phyloP scores from a whole-genome alignment of 2,113 vertebrate species.

The Mus musculus region DNA sequence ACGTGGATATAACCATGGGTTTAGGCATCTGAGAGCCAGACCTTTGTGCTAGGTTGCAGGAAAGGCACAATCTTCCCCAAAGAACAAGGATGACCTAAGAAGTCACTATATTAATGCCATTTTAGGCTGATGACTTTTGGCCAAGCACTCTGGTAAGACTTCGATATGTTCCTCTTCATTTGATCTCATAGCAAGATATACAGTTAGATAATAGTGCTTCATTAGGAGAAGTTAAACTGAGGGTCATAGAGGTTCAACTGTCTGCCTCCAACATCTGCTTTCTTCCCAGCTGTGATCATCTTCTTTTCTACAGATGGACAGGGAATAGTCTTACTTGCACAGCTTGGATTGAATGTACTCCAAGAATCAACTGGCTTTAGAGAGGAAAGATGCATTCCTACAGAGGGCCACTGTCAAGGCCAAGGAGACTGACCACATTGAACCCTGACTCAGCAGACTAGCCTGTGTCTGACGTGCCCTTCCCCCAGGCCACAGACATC shows the following conservation, averaged over 20 bases:
- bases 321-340: not conserved
- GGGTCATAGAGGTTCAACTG: not conserved
- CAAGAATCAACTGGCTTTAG: not conserved
- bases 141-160: not conserved
- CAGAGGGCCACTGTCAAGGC: not conserved
- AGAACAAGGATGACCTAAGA: not conserved
- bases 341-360: not conserved
- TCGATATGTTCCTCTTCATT: not conserved
- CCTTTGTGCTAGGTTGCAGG: not conserved
- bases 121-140: not conserved
- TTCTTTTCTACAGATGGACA: not conserved
- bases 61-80: not conserved
- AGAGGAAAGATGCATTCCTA: not conserved
- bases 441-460: constrained; percentile 65
- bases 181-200: not conserved
- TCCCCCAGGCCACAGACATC: constrained; percentile 44
- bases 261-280: not conserved
- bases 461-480: constrained; percentile 63
- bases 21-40: not conserved
- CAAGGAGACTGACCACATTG: not conserved
- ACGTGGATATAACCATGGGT: not conserved
- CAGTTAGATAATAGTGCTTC: too few relatives aligned
- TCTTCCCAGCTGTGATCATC: not conserved
- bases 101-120: not conserved
- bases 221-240: not conserved